Base-by-base conservation (phyloP, 2,888 invertebrate species). In the Erpobdella octoculata region DNA sequence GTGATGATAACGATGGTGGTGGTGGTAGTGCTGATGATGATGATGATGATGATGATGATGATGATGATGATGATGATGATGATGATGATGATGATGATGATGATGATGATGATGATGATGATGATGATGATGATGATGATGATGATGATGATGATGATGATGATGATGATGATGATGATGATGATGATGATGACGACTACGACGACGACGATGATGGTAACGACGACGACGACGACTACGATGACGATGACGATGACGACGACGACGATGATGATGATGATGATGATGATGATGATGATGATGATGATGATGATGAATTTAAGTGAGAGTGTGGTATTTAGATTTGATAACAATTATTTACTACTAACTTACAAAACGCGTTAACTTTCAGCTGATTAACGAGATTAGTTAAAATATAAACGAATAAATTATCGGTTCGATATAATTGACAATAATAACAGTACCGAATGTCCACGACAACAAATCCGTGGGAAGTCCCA, bases 41-140 rank as follows among this genome's bases (percentile, higher is more conserved):
- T 61, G 61, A 61, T 61, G 61, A 21, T 21, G 61, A 61, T 21
- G 4, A 21, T 8, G 61, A 21, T 61, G 6, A 61, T 61, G 61
- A 61, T 61, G 61, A 61, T 61, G 61, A 61, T 61, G 61, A 61
- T 61, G 61, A 61, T 61, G 61, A 61, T 61, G 61, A 61, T 61
- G 61, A 61, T 61, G 61, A 61, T 61, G 61, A 61, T 61, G 61
- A 21, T 61, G 28, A 31, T 61, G n/a, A 21, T 21, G 5, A 21
- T 61, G 5, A 61, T 61, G 3, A 5, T 31, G 28, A 61, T 61
- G 35, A 9, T 6, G 12, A 48, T 62, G 62, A 21, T 12, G 33
- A 21, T 1, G 62, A n/a, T 28, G 28, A 62, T 28, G 25, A 61
- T 28, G 61, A 61, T 21, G 6, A 4, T 28, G n/a, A 28, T 8